phyloP scores from a whole-genome alignment of 2,888 invertebrate species.

The Tenodera sinensis region DNA sequence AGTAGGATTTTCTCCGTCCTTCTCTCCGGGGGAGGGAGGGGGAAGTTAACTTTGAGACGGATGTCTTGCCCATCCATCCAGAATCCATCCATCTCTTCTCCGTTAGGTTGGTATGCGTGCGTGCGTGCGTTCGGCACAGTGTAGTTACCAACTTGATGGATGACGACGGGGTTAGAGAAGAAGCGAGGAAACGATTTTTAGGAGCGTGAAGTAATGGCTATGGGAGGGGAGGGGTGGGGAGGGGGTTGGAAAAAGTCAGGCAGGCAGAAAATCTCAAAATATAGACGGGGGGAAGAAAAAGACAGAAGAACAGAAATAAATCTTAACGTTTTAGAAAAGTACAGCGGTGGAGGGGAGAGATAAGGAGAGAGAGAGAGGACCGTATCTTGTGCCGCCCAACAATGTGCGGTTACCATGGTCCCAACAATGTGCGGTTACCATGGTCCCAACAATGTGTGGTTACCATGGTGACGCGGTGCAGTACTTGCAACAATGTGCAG shows the following conservation, averaged over 20 bases:
- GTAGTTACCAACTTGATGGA: neutral
- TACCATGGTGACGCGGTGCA: too few relatives aligned
- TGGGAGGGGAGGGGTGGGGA: neutral
- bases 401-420: too few relatives aligned
- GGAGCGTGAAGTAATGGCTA: slow-evolving; percentile 22
- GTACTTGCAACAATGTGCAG: too few relatives aligned
- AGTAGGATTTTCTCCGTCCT: neutral
- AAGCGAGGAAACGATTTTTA: slow-evolving; percentile 21
- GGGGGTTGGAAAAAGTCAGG: neutral
- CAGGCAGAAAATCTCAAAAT: slow-evolving; percentile 17
- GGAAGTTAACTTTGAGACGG: neutral
- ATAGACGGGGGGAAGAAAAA: neutral
- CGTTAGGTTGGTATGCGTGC: neutral
- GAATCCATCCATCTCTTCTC: slow-evolving; percentile 15
- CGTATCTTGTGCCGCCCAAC: too few relatives aligned
- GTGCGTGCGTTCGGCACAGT: neutral
- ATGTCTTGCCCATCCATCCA: slow-evolving; percentile 9
- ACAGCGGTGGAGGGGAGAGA: neutral
- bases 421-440: too few relatives aligned
- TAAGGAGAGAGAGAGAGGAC: neutral
- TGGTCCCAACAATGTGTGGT: neutral
- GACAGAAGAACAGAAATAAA: neutral
- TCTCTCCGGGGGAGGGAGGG: neutral
- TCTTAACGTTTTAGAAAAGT: neutral
- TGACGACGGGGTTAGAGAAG: neutral